Percentiles rank a stretch among this genome's conserved stretches.
These are phyloP conservation scores for Ianthella basta DNA, from an alignment of 37 sponge, comb jelly and placozoan species.

Conservation along the genomic window DNA sequence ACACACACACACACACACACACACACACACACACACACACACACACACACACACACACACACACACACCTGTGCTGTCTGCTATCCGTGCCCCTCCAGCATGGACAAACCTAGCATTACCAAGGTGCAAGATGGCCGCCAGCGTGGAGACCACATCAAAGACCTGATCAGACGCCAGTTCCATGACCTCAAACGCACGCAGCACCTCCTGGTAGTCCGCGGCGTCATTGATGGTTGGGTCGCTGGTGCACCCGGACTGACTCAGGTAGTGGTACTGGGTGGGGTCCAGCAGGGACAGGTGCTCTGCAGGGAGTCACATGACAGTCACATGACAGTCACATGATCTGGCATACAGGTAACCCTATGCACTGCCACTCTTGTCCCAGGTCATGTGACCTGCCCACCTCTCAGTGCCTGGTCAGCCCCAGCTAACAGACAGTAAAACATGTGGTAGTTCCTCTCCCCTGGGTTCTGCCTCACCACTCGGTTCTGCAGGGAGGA, in stretches of 20 bases:
- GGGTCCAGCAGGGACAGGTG: constrained; percentile 53
- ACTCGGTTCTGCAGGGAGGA: constrained; percentile 86
- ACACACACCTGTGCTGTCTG: constrained; percentile 59
- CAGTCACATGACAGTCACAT: neutral
- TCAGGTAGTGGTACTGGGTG: constrained; percentile 77
- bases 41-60: constrained; percentile 26
- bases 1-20: constrained; percentile 32
- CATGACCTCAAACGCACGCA: constrained; percentile 76
- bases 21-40: constrained; percentile 38
- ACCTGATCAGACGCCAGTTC: constrained; percentile 61
- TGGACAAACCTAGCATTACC: constrained; percentile 90
- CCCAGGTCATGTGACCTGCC: neutral
- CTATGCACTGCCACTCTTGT: too few species aligned
- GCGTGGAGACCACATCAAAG: constrained; percentile 63
- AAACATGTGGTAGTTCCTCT: constrained; percentile 98
- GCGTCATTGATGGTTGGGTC: constrained; percentile 87
- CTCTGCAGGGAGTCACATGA: constrained; percentile 31
- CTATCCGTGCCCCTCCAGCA: constrained; percentile 93
- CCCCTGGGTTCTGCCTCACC: constrained; percentile 93
- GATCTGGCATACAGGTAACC: neutral
- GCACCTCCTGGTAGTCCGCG: constrained; percentile 58
- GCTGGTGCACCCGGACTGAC: constrained; percentile 87
- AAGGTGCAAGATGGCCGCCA: constrained; percentile 83
- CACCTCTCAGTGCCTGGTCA: constrained; percentile 63
- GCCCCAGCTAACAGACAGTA: constrained; percentile 78